A percentile compares a stretch with the other conserved stretches of the same genome.
Conservation (phyloP, 1,140 invertebrate genomes). For the Whitmania pigra region DNA sequence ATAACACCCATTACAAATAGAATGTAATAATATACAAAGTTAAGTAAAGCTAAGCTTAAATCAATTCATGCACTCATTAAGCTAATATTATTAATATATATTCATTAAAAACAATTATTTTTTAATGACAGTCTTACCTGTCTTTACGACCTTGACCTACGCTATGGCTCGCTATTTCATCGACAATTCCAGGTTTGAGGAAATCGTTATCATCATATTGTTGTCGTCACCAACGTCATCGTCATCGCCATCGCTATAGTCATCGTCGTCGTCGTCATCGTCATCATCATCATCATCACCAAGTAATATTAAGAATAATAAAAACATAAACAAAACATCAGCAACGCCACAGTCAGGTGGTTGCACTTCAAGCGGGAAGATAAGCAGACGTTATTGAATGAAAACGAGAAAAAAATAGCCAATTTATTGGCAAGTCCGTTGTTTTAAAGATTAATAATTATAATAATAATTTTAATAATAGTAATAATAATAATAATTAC, state of each 20-base stretch:
- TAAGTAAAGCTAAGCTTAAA: no score
- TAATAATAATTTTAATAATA: no score
- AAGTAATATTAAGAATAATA: conserved; percentile 18
- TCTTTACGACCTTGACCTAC: not conserved
- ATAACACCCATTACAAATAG: no score
- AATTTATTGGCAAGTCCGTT: no score
- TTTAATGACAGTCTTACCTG: not conserved
- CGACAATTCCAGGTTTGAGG: not conserved
- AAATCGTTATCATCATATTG: conserved; percentile 16
- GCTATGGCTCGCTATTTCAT: not conserved
- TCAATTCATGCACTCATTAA: no score
- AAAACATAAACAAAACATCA: not conserved
- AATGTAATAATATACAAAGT: no score
- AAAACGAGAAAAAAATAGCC: no score
- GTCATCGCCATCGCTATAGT: conserved; percentile 22
- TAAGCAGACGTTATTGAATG: no score
- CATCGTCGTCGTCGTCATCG: conserved; percentile 21
- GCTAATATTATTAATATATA: no score
- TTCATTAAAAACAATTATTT: not conserved
- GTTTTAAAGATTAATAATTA: no score
- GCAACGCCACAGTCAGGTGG: not conserved
- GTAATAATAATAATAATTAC: no score
- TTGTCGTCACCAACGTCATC: conserved; percentile 20
- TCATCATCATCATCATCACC: conserved; percentile 21
- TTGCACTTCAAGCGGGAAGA: not conserved